Percentiles rank a stretch among this genome's conserved stretches.
Conservation (phyloP, 2,113 vertebrate genomes). For the Anas platyrhynchos region DNA sequence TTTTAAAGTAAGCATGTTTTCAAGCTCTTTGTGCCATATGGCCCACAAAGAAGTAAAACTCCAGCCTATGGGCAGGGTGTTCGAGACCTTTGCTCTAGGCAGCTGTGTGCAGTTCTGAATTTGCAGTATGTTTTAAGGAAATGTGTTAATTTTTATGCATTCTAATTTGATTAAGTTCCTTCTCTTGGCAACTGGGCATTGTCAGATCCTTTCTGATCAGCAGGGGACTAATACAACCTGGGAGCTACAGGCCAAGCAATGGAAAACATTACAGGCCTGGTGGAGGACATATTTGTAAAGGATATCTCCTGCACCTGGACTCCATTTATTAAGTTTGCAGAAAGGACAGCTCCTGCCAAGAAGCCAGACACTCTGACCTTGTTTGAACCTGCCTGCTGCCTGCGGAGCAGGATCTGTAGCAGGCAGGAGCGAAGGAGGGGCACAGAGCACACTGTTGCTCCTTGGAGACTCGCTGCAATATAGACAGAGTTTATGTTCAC, state of each 20-base stretch:
- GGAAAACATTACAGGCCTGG: not conserved
- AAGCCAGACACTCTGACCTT: conserved; percentile 60
- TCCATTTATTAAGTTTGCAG: conserved; percentile 59
- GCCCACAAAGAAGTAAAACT: conserved; percentile 13
- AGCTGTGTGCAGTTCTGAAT: not conserved
- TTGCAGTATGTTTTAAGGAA: not conserved
- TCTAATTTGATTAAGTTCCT: conserved; percentile 23
- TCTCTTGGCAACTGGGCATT: conserved; percentile 8
- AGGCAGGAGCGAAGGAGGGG: not conserved
- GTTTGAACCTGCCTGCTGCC: conserved; percentile 66
- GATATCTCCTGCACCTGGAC: conserved; percentile 48
- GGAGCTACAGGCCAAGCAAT: not conserved
- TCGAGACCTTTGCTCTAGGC: conserved; percentile 41
- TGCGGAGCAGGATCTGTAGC: not conserved
- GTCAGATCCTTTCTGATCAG: conserved; percentile 11
- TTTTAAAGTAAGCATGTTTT: conserved; percentile 25
- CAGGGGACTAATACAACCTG: conserved; percentile 3
- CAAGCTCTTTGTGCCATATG: not conserved
- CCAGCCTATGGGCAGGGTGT: not conserved
- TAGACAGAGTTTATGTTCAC: conserved; percentile 37
- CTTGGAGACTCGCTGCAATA: conserved; percentile 32
- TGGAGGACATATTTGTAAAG: conserved; percentile 17
- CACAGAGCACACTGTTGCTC: not conserved
- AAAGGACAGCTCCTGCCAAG: conserved; percentile 65
- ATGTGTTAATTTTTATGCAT: conserved; percentile 9